phyloP scores from a whole-genome alignment of 2,113 vertebrate genomes.

The Lycocorax pyrrhopterus region DNA sequence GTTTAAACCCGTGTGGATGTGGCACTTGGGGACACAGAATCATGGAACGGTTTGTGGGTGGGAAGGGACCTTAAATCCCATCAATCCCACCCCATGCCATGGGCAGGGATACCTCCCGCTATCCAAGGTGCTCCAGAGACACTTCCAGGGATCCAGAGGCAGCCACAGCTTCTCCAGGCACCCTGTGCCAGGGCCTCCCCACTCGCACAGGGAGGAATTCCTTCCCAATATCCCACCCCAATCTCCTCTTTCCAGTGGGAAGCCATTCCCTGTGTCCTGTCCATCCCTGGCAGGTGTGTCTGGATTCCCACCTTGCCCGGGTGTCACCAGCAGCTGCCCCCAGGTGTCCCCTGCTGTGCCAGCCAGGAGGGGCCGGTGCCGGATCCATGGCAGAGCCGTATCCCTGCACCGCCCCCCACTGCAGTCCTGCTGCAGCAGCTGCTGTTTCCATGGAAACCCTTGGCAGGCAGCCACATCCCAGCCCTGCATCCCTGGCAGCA shows the following conservation, averaged over 20 bases:
- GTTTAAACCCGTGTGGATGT: not conserved
- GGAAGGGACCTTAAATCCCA: not conserved
- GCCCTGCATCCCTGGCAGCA: not conserved
- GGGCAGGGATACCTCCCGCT: not conserved
- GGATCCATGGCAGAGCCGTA: not conserved
- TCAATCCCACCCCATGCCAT: accelerated
- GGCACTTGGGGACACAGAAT: not conserved
- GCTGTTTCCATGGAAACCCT: not conserved
- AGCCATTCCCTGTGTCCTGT: not conserved
- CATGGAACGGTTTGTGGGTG: not conserved
- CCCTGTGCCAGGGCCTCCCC: not conserved
- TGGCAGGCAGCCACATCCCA: not conserved
- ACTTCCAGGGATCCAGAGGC: not conserved
- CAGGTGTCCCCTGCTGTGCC: not conserved
- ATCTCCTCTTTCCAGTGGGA: not conserved
- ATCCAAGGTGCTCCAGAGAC: accelerated
- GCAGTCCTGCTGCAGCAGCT: not conserved
- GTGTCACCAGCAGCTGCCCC: not conserved
- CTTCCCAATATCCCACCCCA: not conserved
- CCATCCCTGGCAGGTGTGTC: not conserved
- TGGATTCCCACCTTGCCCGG: not conserved
- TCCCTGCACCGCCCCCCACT: not conserved
- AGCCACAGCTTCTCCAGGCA: not conserved
- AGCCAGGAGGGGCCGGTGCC: not conserved
- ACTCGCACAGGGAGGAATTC: accelerated